Evolutionary conservation across 1,140 invertebrate species (phyloP), one percentile per base, ranked within the genome.

Genomic region (Nebria ingens): DNA sequence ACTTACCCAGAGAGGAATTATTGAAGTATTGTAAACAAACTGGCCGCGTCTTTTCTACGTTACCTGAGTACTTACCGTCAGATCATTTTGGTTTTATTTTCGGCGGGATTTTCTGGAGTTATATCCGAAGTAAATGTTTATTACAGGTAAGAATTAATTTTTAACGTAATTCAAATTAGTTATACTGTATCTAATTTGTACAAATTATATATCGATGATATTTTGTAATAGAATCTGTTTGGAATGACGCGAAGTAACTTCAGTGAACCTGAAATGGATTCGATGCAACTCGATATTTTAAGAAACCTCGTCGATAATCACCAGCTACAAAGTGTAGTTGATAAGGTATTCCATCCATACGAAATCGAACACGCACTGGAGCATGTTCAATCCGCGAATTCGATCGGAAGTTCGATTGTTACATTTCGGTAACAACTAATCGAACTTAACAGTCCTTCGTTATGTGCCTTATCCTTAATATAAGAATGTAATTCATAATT

Each of bases 331-430:
- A 75, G 76, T 9, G 77, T 84, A 9, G 76, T 83, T 2, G 80
- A 82, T 57, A 77, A 74, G 59, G 80, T 86, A 2, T 87, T 80
- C 64, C 67, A 79, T 1, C 80, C 84, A 9, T 76, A 83, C 63
- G 80, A 86, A 61, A 83, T 85, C 56, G 83, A 87, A 62, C 68
- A 77, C 42, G 86, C 86, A 1, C 65, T 87, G 17, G 73, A 80
- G 51, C 83, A 87, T 65, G 76, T 84, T 21, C 76, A 80, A 64
- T 78, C 80, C 55, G 71, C 76, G 1, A 76, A 83, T 21, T 79
- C 84, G 3, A 76, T 87, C 56, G 86, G 86, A n/a, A 86, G 83
- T 65, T 86, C 84, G 2, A 79, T 89, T 29, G 77, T 89, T 21
- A 76, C 81, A 56, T 86, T 89, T 69, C 75, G 80, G 68, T 82